Percentiles rank a stretch among this genome's conserved stretches.
These are phyloP conservation scores for Eulemur rubriventer DNA, from an alignment of 2,797 vertebrate genomes.

Conservation along the genomic window DNA sequence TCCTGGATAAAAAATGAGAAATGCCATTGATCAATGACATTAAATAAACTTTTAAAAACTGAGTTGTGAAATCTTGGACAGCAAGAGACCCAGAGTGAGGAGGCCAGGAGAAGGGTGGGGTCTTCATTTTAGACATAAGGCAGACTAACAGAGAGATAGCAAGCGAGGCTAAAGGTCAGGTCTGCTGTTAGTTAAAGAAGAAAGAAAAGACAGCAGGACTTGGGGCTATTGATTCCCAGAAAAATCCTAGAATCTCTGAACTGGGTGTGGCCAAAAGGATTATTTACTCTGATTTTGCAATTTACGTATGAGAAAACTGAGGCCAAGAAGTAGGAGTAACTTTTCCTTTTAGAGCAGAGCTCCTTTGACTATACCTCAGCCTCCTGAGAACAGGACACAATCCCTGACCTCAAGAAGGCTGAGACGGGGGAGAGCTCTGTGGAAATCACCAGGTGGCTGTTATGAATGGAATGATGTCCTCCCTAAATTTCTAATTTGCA, in stretches of 20 bases:
- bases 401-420: not conserved
- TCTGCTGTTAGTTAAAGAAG: not conserved
- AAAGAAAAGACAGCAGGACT: not conserved
- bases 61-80: not conserved
- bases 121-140: not conserved
- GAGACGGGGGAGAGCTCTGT: not conserved
- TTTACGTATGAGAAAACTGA: not conserved
- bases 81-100: not conserved
- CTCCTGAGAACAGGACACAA: not conserved
- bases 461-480: not conserved
- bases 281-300: not conserved
- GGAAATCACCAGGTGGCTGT: not conserved
- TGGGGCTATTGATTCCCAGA: not conserved
- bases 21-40: not conserved
- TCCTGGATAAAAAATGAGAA: constrained; percentile 29
- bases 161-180: not conserved
- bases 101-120: not conserved
- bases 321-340: not conserved
- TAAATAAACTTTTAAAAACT: not conserved
- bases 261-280: not conserved
- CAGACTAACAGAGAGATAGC: not conserved
- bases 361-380: not conserved
- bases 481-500: not conserved
- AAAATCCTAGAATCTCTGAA: not conserved
- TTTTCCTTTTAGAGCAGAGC: not conserved